Evolutionary conservation across 2,888 invertebrate species (phyloP).

Genomic region (Bimastos eiseni): DNA sequence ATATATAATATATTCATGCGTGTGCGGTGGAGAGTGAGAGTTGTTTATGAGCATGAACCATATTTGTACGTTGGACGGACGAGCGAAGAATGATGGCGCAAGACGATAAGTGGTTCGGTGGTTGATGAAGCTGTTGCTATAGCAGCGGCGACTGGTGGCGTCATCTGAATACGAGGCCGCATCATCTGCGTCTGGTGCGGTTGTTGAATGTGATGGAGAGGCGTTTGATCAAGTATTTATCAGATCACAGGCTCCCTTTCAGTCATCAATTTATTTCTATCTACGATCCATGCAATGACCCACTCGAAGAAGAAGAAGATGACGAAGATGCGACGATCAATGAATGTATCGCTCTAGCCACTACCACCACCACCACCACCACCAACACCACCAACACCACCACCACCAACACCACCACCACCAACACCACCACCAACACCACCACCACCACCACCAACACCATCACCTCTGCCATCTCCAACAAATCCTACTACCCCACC

Average conservation of each 20-base stretch:
- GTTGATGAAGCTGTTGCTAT: conserved; percentile 2
- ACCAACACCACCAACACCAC: neutral
- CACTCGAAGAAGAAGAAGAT: neutral
- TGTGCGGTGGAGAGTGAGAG: neutral
- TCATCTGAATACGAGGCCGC: conserved; percentile 2
- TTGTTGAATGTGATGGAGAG: neutral
- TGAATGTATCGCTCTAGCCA: neutral
- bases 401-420: neutral
- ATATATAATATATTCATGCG: neutral
- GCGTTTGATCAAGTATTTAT: neutral
- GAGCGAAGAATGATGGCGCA: neutral
- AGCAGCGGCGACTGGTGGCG: conserved; percentile 1
- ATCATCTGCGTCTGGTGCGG: neutral
- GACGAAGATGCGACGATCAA: neutral
- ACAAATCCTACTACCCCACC: neutral
- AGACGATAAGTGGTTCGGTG: conserved; percentile 6
- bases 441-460: neutral
- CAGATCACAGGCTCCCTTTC: neutral
- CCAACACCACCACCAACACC: neutral
- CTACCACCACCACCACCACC: neutral
- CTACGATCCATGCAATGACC: neutral
- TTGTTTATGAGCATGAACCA: neutral
- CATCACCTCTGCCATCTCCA: neutral
- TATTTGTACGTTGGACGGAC: neutral
- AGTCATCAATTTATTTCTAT: neutral